These are phyloP conservation scores for Polydrusus tereticollis DNA, from an alignment of 2,888 invertebrate genomes.

Conservation along the genomic window DNA sequence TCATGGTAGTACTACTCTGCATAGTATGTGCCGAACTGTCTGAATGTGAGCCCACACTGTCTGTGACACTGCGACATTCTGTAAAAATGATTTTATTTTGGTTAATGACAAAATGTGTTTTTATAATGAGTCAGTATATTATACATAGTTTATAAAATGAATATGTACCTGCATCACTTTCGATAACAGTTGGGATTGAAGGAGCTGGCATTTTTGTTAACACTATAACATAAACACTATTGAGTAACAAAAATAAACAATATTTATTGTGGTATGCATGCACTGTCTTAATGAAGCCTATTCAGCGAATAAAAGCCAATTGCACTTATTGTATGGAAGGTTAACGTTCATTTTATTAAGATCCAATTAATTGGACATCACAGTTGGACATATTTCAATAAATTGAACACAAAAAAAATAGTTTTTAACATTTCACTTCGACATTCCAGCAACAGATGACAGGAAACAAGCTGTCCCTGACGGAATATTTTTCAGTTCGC, in stretches of 20 bases:
- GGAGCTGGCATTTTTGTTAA: slow-evolving; percentile 57
- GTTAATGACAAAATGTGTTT: slow-evolving; percentile 44
- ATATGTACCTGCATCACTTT: slow-evolving; percentile 61
- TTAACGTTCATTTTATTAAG: slow-evolving; percentile 36
- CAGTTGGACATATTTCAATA: slow-evolving; percentile 37
- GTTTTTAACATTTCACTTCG: slow-evolving; percentile 35
- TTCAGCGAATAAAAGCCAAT: slow-evolving; percentile 28
- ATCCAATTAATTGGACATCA: slow-evolving; percentile 37
- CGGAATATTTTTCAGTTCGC: slow-evolving; percentile 2
- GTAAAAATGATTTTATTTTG: slow-evolving; percentile 40
- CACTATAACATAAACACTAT: slow-evolving; percentile 46
- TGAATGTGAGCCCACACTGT: slow-evolving; percentile 75
- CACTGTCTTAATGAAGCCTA: slow-evolving; percentile 38
- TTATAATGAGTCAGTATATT: slow-evolving; percentile 49
- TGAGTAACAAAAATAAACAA: slow-evolving; percentile 49
- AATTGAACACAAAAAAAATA: slow-evolving; percentile 27
- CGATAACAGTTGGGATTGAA: slow-evolving; percentile 58
- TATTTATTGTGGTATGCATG: slow-evolving; percentile 31
- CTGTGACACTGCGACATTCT: slow-evolving; percentile 69
- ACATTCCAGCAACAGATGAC: slow-evolving; percentile 34
- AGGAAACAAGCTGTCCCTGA: slow-evolving; percentile 27
- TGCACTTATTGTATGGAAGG: slow-evolving; percentile 19
- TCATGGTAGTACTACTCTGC: slow-evolving; percentile 62
- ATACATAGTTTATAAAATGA: no score
- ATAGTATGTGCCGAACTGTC: slow-evolving; percentile 72